Base-by-base conservation (phyloP, 2,113 vertebrate species). In the Paraplagusia blochii region DNA sequence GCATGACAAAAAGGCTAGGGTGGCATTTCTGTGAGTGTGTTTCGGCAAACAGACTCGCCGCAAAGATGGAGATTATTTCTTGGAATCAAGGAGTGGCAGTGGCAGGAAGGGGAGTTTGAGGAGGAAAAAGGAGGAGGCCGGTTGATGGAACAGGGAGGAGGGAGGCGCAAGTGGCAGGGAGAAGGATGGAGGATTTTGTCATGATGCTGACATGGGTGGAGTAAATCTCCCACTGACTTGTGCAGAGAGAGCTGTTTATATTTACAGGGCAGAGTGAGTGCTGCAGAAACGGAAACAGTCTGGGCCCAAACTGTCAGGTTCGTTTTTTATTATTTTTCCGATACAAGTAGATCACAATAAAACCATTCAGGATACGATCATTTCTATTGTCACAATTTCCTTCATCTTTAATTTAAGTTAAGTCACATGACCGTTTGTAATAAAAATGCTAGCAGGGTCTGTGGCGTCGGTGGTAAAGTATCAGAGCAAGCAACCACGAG, bases 401-500 rank as follows among this genome's bases (percentile, higher is more conserved):
- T 29, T 29, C 6, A 4, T 29, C 22, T 6, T 29, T 2, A 2
- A 29, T 29, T 29, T 6, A 29, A 2, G 6, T 29, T 2, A 29
- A 29, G 22, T 29, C 22, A 29, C 74, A 63, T 49, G 35, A 63
- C 56, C 38, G 45, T 60, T 51, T 61, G 66, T 40, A 34, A 47
- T 16, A 58, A 54, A 69, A 58, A 54, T 42, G 63, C 61, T 66
- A 65, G 66, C 71, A 47, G 74, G 66, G 34, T 47, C 74, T 61
- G 64, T 49, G 40, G 67, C 39, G 58, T 72, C 62, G 76, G 67
- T 18, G 50, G 64, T 70, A 66, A 75, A 72, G 43, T 77, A 82
- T 86, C 57, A 63, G 69, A 76, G 76, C 84, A 86, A 67, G 78
- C 72, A 72, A 77, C 76, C 83, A 76, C 75, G 70, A 77, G 80